A percentile compares a stretch with the other conserved stretches of the same genome.
Conservation (phyloP, 2,113 vertebrate genomes). For the Bubo blakistoni region DNA sequence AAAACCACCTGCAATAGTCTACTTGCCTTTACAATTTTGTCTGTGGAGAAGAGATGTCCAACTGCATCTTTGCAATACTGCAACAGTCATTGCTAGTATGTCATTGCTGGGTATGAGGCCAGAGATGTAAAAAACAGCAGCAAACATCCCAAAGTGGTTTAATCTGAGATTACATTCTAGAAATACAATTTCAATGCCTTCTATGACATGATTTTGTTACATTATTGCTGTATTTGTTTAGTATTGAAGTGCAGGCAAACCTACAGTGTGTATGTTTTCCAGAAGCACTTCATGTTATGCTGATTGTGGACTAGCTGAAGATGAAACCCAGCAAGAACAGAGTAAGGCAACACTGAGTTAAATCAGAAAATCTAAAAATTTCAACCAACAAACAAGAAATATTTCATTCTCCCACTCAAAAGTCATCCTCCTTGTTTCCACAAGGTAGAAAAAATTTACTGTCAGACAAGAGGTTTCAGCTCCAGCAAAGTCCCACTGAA, state of each 20-base stretch:
- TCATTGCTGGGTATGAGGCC: background rate
- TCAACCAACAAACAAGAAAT: background rate
- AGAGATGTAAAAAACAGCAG: background rate
- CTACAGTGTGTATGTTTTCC: background rate
- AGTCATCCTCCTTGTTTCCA: background rate
- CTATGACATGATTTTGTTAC: background rate
- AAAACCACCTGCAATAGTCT: background rate
- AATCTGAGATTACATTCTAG: background rate
- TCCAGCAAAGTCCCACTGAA: background rate
- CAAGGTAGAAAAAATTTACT: background rate
- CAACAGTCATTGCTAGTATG: background rate
- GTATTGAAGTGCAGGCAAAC: background rate
- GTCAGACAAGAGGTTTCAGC: background rate
- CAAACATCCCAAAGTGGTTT: background rate
- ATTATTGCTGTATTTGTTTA: background rate
- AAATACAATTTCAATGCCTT: background rate
- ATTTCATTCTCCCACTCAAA: background rate
- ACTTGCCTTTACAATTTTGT: background rate
- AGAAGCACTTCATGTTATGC: background rate
- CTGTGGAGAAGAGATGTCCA: background rate
- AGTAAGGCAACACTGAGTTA: background rate
- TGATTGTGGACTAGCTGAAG: background rate
- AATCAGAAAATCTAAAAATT: background rate
- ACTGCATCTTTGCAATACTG: background rate
- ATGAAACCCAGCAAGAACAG: background rate